These are phyloP conservation scores for Rallus limicola DNA, from an alignment of 2,113 vertebrate species.

Conservation along the genomic window DNA sequence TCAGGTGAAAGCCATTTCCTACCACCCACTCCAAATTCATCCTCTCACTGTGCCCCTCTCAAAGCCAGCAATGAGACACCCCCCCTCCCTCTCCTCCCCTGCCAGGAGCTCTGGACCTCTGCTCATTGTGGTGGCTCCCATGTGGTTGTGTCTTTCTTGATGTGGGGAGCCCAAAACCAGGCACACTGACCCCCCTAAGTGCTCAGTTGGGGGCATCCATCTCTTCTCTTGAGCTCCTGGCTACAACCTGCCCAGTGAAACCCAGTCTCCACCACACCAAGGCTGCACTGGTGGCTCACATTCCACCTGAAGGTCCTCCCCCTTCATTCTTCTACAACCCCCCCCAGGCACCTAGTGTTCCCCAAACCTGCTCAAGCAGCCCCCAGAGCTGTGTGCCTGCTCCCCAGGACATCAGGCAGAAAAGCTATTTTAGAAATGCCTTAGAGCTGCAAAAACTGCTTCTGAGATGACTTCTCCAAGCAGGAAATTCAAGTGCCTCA, in stretches of 20 bases:
- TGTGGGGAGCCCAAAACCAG: background rate
- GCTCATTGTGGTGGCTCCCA: background rate
- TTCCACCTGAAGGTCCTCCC: background rate
- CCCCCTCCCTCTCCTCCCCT: background rate
- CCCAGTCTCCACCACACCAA: background rate
- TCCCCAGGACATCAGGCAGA: rapidly evolving
- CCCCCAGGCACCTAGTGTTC: background rate
- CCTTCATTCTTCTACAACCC: background rate
- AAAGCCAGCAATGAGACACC: background rate
- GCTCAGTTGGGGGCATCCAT: background rate
- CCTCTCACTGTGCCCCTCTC: background rate
- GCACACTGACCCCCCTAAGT: no score
- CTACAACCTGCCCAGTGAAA: background rate
- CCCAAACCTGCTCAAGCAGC: background rate
- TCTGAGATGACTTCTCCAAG: background rate
- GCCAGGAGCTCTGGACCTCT: background rate
- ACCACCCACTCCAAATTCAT: background rate
- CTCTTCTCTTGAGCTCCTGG: background rate
- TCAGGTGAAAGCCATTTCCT: background rate
- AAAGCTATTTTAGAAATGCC: conserved; percentile 39
- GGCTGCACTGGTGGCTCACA: background rate
- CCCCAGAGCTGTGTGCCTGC: background rate
- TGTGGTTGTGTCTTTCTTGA: background rate
- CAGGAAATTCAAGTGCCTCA: conserved; percentile 51
- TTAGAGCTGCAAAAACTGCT: conserved; percentile 3